Evolutionary conservation across 2,888 invertebrate species (phyloP), one percentile per base, ranked within the genome.

Genomic region (Hyles lineata): DNA sequence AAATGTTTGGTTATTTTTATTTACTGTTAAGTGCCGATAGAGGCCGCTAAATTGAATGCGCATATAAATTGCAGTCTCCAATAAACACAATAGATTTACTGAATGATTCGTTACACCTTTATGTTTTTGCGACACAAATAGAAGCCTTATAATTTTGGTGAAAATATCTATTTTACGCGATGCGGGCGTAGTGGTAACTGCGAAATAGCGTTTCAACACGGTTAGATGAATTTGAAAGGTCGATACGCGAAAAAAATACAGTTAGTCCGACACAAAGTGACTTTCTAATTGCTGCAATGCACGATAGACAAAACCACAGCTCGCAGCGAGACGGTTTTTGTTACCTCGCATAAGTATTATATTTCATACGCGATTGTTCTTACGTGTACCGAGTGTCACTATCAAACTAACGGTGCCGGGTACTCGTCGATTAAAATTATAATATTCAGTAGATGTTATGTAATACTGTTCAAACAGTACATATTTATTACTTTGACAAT

Each of bases 231-330:
- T 80, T 76, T 79, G 79, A 84, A 80, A 83, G 78, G 81, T 81
- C 76, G 80, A 79, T 74, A 76, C 79, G 85, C 81, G 80, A 84
- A 84, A 83, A 55, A 77, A 83, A 81, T 81, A 83, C 83, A 80
- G 83, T 83, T 83, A 82, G 23, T 75, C 76, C 75, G 79, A 80
- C 72, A 58, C 71, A 75, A 78, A 74, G 77, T 75, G 78, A 84
- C 83, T 83, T 83, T 83, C 83, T 83, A 83, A 84, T 79, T 82
- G 76, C 55, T 70, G 55, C 52, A 55, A 61, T 21, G 70, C 73
- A 62, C 62, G 73, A 62, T 55, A 70, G 70, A 70, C 72, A 72
- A 72, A 67, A 58, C 72, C 58, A 35, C 35, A n/a, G 63, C 35
- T 23, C 35, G 52, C 21, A 52, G 23, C 32, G 61, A 35, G 61